Conservation (phyloP, 2,888 invertebrate species). For the Mechanitis mazaeus region DNA sequence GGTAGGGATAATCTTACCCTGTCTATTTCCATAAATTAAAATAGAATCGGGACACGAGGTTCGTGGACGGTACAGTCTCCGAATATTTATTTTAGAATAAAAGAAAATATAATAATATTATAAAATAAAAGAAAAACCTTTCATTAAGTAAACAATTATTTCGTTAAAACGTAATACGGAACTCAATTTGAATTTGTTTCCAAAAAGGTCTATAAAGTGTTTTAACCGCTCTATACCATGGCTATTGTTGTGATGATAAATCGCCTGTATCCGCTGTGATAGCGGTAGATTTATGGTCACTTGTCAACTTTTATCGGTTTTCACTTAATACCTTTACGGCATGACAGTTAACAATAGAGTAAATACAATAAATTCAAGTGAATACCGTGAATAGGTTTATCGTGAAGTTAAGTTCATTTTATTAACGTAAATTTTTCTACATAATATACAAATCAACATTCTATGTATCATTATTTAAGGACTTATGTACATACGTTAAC, state of each 20-base stretch:
- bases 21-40: no score
- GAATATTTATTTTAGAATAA: no score
- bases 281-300: slow-evolving; percentile 14
- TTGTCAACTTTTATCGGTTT: slow-evolving; percentile 8
- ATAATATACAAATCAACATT: no score
- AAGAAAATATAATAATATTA: no score
- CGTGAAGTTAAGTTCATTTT: neutral
- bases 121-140: no score
- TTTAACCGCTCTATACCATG: slow-evolving; percentile 12
- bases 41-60: no score
- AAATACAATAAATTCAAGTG: neutral
- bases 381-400: neutral
- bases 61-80: no score
- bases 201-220: neutral
- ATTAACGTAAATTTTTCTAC: neutral
- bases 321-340: slow-evolving; percentile 6
- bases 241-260: slow-evolving; percentile 24
- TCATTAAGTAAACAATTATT: no score
- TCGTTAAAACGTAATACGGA: neutral
- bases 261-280: slow-evolving; percentile 20
- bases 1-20: no score
- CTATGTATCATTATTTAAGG: no score
- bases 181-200: neutral
- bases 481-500: no score
- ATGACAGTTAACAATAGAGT: slow-evolving; percentile 1